phyloP scores from a whole-genome alignment of 1,140 invertebrate genomes.

The Holotrichia oblita region DNA sequence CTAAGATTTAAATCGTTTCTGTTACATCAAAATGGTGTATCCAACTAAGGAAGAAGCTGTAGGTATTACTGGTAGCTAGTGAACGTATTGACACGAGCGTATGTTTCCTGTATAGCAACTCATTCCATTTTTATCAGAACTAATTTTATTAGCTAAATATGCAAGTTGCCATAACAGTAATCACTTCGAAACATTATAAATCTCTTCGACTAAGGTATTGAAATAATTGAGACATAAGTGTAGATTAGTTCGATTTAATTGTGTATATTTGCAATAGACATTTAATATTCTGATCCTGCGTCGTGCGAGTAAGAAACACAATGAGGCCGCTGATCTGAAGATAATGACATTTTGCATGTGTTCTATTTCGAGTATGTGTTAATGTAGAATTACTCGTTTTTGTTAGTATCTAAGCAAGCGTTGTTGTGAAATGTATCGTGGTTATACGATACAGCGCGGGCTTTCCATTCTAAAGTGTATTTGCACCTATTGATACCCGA shows the following conservation, averaged over 20 bases:
- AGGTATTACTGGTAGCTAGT: no score
- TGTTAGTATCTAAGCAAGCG: neutral
- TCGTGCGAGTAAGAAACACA: neutral
- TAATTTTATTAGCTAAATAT: neutral
- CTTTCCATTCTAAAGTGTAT: neutral
- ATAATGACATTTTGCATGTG: neutral
- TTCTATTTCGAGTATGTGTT: neutral
- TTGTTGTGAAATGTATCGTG: neutral
- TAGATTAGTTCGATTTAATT: constrained; percentile 29
- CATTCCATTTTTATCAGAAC: neutral
- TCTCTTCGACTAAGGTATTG: constrained; percentile 2
- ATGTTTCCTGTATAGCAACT: neutral
- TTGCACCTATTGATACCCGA: neutral
- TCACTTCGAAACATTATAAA: neutral
- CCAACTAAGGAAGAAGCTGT: no score
- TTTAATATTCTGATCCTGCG: neutral
- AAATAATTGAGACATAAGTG: constrained; percentile 35
- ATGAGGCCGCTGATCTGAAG: neutral
- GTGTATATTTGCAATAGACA: neutral
- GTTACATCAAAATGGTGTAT: no score
- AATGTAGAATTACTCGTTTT: neutral
- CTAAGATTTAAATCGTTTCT: no score
- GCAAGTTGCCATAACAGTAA: neutral
- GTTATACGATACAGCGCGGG: neutral
- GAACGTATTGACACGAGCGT: neutral